A percentile compares a stretch with the other conserved stretches of the same genome.
Conservation (phyloP, 2,113 vertebrate genomes). For the Tichodroma muraria region DNA sequence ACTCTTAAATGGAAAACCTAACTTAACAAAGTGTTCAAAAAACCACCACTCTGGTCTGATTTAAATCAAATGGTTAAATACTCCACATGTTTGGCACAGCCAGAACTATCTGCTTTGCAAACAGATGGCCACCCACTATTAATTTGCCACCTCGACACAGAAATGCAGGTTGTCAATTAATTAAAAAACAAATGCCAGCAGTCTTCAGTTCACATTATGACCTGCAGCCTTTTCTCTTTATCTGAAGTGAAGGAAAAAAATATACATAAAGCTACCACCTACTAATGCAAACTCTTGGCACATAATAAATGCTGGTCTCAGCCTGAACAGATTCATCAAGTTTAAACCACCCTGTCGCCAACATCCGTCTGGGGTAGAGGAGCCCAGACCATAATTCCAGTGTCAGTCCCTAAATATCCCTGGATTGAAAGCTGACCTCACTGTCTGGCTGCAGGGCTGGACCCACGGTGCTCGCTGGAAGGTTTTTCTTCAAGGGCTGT, state of each 20-base stretch:
- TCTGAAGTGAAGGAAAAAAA: neutral
- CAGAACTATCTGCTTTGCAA: neutral
- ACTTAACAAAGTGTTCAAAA: neutral
- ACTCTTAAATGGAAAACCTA: neutral
- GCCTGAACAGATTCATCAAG: slow-evolving; percentile 7
- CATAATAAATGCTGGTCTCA: neutral
- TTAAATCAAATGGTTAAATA: neutral
- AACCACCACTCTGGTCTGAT: neutral
- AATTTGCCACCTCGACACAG: slow-evolving; percentile 38
- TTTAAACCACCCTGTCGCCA: neutral
- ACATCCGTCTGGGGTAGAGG: neutral
- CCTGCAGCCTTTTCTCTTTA: neutral
- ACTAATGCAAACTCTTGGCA: neutral
- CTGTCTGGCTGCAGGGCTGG: neutral
- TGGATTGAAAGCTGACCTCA: neutral
- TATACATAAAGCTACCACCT: neutral
- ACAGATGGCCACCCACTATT: slow-evolving; percentile 31
- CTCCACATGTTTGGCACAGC: neutral
- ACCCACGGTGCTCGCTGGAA: neutral
- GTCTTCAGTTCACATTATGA: neutral
- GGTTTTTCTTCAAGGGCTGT: neutral
- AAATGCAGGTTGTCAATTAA: slow-evolving; percentile 39
- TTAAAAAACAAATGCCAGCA: neutral
- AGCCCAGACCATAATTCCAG: neutral
- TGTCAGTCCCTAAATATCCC: neutral